These are phyloP conservation scores for Rhabdornis inornatus DNA, from an alignment of 2,113 vertebrate species.

Conservation along the genomic window DNA sequence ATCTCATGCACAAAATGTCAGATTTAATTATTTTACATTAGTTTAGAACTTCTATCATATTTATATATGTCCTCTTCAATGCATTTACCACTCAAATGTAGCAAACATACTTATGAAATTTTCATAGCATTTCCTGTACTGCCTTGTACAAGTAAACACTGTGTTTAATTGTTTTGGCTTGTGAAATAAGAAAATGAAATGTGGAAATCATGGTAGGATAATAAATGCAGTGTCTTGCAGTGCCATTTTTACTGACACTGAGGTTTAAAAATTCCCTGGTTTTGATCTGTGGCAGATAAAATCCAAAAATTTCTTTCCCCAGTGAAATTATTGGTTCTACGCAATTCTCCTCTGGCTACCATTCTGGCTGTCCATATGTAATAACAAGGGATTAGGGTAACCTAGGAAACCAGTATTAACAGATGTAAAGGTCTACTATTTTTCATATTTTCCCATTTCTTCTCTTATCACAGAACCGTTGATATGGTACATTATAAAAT, in stretches of 20 bases:
- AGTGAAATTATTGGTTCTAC: not conserved
- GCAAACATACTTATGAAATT: not conserved
- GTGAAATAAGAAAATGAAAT: not conserved
- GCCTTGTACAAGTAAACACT: not conserved
- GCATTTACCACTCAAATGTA: not conserved
- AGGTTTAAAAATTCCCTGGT: not conserved
- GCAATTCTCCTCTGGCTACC: not conserved
- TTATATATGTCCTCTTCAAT: not conserved
- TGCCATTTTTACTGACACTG: not conserved
- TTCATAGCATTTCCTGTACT: not conserved
- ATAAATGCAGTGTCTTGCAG: not conserved
- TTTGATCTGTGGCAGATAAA: not conserved
- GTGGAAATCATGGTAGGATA: not conserved
- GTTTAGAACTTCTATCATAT: not conserved
- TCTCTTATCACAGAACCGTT: not conserved
- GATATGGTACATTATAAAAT: not conserved
- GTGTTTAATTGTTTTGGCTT: not conserved
- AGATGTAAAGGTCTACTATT: not conserved
- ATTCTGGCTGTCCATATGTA: not conserved
- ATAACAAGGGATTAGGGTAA: not conserved
- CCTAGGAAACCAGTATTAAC: not conserved
- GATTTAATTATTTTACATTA: not conserved
- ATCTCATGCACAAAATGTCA: not conserved
- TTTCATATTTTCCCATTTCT: not conserved
- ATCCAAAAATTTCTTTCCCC: not conserved